Evolutionary conservation across 2,113 vertebrate species (phyloP).

Genomic region (Cebidichthys violaceus): DNA sequence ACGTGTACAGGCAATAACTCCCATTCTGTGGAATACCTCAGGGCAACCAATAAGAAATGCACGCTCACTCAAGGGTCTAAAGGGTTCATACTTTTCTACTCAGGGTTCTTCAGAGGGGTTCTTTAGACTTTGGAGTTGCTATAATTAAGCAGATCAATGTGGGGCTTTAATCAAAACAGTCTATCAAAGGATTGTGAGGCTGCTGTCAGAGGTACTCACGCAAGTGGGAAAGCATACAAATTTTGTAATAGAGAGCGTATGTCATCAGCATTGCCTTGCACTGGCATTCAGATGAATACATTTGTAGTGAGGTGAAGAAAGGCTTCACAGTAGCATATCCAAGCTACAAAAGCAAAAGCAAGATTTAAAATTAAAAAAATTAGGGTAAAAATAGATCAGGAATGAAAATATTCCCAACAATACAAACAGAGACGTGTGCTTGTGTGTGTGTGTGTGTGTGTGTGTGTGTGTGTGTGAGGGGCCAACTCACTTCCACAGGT

Average conservation of each 20-base stretch:
- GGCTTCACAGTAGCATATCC: neutral
- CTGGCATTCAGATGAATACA: constrained; percentile 24
- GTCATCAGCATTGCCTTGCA: constrained; percentile 17
- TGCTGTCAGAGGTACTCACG: constrained; percentile 49
- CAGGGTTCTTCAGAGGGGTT: constrained; percentile 45
- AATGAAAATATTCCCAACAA: constrained; percentile 26
- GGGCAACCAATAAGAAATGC: constrained; percentile 51
- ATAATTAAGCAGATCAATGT: constrained; percentile 58
- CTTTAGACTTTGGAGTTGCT: constrained; percentile 20
- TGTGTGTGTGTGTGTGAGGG: constrained; percentile 16
- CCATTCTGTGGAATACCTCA: constrained; percentile 43
- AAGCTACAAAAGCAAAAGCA: constrained; percentile 15
- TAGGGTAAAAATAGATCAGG: neutral
- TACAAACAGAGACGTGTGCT: neutral
- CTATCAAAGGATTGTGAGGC: constrained; percentile 53
- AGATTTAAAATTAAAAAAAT: neutral
- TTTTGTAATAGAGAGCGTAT: constrained; percentile 42
- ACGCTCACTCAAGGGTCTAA: constrained; percentile 27
- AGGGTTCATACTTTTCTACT: constrained; percentile 58
- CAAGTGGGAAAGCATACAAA: neutral
- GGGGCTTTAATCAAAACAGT: constrained; percentile 70
- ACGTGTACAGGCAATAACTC: constrained; percentile 59
- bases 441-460: constrained; percentile 4
- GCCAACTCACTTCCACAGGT: constrained; percentile 92
- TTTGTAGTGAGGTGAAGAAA: constrained; percentile 10